phyloP scores from a whole-genome alignment of 2,797 vertebrate species.

The Muscicapa striata region DNA sequence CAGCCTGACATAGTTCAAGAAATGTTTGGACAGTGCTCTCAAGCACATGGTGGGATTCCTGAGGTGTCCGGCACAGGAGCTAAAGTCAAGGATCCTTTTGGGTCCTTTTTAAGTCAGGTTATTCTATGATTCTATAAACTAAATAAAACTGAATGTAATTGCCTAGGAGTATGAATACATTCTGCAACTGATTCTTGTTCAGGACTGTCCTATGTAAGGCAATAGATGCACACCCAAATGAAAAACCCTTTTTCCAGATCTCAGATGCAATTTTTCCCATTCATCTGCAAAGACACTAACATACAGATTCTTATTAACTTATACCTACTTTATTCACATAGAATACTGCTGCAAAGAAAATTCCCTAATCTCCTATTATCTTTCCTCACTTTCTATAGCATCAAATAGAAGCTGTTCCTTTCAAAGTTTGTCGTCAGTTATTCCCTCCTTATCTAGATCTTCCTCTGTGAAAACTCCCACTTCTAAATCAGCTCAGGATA shows the following conservation, averaged over 20 bases:
- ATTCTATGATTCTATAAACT: not conserved
- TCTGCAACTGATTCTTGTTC: not conserved
- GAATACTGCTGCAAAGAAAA: not conserved
- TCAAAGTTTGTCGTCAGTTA: not conserved
- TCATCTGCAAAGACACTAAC: not conserved
- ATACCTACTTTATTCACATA: not conserved
- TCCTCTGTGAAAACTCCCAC: not conserved
- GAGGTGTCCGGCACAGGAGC: not conserved
- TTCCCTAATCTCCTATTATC: not conserved
- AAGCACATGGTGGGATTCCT: not conserved
- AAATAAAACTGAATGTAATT: not conserved
- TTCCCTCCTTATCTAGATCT: not conserved
- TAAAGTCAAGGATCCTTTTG: not conserved
- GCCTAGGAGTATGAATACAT: not conserved
- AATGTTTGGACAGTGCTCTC: not conserved
- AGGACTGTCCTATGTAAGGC: not conserved
- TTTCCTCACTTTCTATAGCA: not conserved
- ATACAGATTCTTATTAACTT: not conserved
- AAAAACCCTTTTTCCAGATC: not conserved
- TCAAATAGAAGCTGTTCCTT: not conserved
- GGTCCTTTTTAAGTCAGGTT: not conserved
- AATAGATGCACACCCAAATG: not conserved
- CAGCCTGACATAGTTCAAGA: not conserved
- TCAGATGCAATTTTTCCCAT: not conserved
- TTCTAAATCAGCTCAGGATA: not conserved